Conservation (phyloP, 1,140 invertebrate genomes). For the Coenobita brevimanus region DNA sequence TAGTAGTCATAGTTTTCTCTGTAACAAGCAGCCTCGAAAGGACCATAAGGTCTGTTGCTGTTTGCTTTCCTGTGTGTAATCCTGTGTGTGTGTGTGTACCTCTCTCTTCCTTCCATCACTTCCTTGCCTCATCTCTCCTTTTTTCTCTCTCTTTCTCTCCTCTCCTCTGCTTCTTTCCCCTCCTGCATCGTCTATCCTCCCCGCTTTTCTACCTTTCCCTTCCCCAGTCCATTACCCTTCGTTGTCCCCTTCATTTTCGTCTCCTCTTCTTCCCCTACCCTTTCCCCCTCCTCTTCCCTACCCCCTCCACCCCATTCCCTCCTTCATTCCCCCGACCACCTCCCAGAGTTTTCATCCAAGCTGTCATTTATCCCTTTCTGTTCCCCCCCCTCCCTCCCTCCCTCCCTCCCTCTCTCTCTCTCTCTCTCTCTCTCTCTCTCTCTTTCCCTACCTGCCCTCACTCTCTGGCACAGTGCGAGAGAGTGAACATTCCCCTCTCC, state of each 20-base stretch:
- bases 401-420: slow-evolving; percentile 1
- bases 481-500: not conserved
- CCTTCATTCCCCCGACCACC: not conserved
- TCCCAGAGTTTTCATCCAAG: not conserved
- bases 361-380: not conserved
- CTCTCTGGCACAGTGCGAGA: not conserved
- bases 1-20: too few relatives aligned
- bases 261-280: not conserved
- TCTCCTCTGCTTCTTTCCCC: not conserved
- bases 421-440: not conserved
- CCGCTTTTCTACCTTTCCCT: not conserved
- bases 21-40: too few relatives aligned
- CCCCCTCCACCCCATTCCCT: not conserved
- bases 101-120: not conserved
- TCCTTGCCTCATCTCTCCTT: not conserved
- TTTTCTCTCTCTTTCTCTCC: not conserved
- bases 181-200: not conserved
- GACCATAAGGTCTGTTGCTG: too few relatives aligned
- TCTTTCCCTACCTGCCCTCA: not conserved
- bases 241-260: not conserved
- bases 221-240: not conserved
- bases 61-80: too few relatives aligned
- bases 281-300: not conserved
- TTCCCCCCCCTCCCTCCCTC: not conserved
- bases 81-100: too few relatives aligned